Evolutionary conservation across 2,113 vertebrate species (phyloP), one percentile per base, ranked within the genome.

Genomic region (Triplophysa siluroides): DNA sequence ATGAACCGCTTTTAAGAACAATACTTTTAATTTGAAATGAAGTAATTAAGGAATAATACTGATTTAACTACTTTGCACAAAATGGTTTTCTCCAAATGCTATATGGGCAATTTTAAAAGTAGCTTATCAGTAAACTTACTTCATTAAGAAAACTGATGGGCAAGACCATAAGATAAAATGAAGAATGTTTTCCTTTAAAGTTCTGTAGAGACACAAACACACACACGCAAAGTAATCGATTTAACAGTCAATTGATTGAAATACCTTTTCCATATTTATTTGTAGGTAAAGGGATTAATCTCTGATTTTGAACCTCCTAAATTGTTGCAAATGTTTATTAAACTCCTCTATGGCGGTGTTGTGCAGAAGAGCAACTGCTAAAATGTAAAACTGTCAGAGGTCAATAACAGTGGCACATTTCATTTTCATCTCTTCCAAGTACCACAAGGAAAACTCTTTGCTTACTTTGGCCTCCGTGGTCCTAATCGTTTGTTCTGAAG

Each of bases 71-170:
- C 33, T 18, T 54, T 54, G 14, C 1, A 54, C 14, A 4, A 54
- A 18, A 6, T 16, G 16, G 50, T 65, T 65, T n/a, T 13, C 19
- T 19, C 26, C 29, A 3, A 16, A 65, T 65, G 29, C 5, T 4
- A 54, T 1, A 54, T 54, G 33, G 19, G 19, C 33, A 54, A 29
- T 10, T 50, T 52, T 70, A 52, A 52, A 14, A 26, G 1, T n/a
- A 62, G 18, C 64, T 6, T 19, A 23, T 33, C 41, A 50, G 3
- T 63, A 41, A 54, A 73, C 38, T 45, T 75, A 81, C 79, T 54
- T 69, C 83, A 84, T 79, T 52, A 84, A 29, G 68, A 78, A 69
- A 21, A 68, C 7, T 19, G 76, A 52, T 29, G 76, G 76, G 8
- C 33, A 78, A 9, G 63, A 23, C 26, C 12, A 60, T 18, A 21